Evolutionary conservation across 23 tunicate species (phyloP).

Genomic region (Clavelina lepadiformis): DNA sequence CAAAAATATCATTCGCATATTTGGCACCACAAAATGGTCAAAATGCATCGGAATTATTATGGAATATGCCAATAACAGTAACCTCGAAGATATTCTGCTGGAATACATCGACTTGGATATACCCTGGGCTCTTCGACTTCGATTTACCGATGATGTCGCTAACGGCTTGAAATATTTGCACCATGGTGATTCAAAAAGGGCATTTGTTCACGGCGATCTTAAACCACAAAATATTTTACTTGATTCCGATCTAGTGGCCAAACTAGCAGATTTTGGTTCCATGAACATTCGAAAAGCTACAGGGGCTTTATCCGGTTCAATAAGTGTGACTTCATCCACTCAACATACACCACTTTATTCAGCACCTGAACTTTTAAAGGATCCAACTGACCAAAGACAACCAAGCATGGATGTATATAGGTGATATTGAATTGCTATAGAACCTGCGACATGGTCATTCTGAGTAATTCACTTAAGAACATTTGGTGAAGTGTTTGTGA

Average conservation of each 20-base stretch:
- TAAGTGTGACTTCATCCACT: background rate
- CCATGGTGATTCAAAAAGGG: background rate
- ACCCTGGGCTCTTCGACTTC: background rate
- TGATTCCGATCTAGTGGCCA: background rate
- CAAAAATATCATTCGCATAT: background rate
- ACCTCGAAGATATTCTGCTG: background rate
- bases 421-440: too few relatives aligned
- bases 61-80: constrained; percentile 1
- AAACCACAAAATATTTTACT: constrained; percentile 8
- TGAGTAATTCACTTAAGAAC: too few relatives aligned
- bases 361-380: constrained; percentile 4
- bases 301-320: background rate
- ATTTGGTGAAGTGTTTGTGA: too few relatives aligned
- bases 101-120: background rate
- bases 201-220: constrained; percentile 3
- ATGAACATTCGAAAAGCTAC: background rate
- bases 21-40: constrained; percentile 1
- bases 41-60: constrained; percentile 5
- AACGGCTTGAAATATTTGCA: background rate
- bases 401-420: constrained; percentile 10
- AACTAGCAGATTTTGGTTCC: constrained; percentile 5
- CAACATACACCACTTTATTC: constrained; percentile 1
- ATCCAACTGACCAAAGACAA: background rate
- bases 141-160: background rate
- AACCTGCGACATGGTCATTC: too few relatives aligned